Percentiles rank a stretch among this genome's conserved stretches.
phyloP scores from a whole-genome alignment of 2,888 invertebrate species.

The Caenorhabditis afra region DNA sequence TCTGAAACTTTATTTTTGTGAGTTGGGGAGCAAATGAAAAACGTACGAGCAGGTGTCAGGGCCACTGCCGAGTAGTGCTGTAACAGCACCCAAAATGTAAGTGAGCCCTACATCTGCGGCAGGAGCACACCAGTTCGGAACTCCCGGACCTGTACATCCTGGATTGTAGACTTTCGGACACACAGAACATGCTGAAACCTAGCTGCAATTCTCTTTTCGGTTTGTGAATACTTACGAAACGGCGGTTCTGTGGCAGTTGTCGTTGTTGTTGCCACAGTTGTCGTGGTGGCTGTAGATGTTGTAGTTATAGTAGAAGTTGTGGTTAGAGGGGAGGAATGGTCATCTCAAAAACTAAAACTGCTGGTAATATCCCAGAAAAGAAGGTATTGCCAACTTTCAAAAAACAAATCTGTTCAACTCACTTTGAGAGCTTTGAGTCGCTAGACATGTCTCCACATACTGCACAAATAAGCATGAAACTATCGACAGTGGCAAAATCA shows the following conservation, averaged over 20 bases:
- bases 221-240: background rate
- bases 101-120: background rate
- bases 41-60: conserved; percentile 3
- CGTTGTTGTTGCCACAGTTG: background rate
- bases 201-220: no score
- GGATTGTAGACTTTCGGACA: conserved; percentile 11
- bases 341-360: no score
- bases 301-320: background rate
- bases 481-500: no score
- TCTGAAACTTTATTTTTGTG: background rate
- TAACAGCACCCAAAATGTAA: background rate
- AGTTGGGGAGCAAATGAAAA: background rate
- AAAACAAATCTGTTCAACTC: no score
- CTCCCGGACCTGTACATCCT: background rate
- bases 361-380: no score
- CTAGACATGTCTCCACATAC: no score
- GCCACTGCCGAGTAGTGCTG: background rate
- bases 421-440: no score
- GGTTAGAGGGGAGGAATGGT: no score
- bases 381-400: background rate
- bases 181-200: conserved; percentile 1
- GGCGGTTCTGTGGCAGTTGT: conserved; percentile 8
- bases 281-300: conserved; percentile 1
- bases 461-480: no score
- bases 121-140: background rate